Conservation (phyloP, 2,113 vertebrate species). For the Thymallus thymallus region DNA sequence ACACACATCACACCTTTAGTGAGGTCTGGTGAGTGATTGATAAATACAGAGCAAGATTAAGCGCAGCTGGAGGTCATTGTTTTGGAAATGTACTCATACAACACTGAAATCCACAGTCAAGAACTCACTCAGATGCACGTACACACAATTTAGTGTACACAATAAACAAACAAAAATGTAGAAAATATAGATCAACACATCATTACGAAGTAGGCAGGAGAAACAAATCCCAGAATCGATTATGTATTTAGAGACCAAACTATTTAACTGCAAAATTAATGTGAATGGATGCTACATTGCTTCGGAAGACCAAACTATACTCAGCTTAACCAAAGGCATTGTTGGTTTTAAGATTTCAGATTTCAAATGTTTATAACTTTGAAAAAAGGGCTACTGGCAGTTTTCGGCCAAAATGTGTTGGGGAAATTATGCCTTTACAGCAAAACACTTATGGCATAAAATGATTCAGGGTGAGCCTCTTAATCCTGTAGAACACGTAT, state of each 20-base stretch:
- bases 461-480: not conserved
- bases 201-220: conserved; percentile 40
- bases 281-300: conserved; percentile 27
- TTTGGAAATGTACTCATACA: conserved; percentile 29
- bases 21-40: conserved; percentile 49
- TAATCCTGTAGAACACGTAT: not conserved
- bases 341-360: conserved; percentile 41
- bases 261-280: conserved; percentile 29
- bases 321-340: conserved; percentile 65
- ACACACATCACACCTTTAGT: conserved; percentile 20
- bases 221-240: conserved; percentile 40
- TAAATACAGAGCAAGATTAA: conserved; percentile 34
- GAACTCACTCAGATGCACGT: conserved; percentile 1
- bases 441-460: conserved; percentile 4
- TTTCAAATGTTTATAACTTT: conserved; percentile 30
- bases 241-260: conserved; percentile 24
- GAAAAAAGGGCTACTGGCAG: conserved; percentile 31
- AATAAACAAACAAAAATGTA: conserved; percentile 44
- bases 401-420: conserved; percentile 15
- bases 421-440: conserved; percentile 12
- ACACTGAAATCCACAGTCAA: conserved; percentile 42
- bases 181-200: conserved; percentile 58
- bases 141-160: conserved; percentile 6
- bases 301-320: conserved; percentile 47
- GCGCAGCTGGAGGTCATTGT: conserved; percentile 18